Conservation (phyloP, 2,113 vertebrate genomes). For the Azemiops feae region DNA sequence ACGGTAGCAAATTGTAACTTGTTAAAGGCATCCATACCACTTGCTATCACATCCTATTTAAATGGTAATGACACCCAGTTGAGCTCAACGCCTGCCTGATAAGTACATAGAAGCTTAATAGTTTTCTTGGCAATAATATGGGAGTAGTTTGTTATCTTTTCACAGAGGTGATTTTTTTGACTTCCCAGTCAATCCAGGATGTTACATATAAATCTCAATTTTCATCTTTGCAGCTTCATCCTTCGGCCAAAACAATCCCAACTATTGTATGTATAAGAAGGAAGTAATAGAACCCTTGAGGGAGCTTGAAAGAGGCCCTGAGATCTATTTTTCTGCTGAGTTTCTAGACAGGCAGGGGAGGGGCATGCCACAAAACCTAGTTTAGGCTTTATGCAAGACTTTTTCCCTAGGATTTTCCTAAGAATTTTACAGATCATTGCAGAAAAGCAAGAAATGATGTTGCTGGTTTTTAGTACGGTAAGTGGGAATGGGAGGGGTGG, state of each 20-base stretch:
- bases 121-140: not conserved
- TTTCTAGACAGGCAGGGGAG: not conserved
- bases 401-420: not conserved
- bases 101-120: not conserved
- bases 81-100: not conserved
- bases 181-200: not conserved
- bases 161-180: not conserved
- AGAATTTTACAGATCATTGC: not conserved
- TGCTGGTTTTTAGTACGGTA: not conserved
- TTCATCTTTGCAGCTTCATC: not conserved
- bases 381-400: not conserved
- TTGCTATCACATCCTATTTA: not conserved
- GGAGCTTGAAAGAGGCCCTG: not conserved
- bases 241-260: not conserved
- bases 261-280: not conserved
- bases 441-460: not conserved
- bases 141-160: not conserved
- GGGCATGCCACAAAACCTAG: not conserved
- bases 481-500: not conserved
- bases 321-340: not conserved
- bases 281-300: not conserved
- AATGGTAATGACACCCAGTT: not conserved
- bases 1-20: not conserved
- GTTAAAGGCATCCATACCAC: not conserved
- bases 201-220: not conserved